Evolutionary conservation across 1,140 invertebrate species (phyloP).

Genomic region (Drosophila pectinifera): DNA sequence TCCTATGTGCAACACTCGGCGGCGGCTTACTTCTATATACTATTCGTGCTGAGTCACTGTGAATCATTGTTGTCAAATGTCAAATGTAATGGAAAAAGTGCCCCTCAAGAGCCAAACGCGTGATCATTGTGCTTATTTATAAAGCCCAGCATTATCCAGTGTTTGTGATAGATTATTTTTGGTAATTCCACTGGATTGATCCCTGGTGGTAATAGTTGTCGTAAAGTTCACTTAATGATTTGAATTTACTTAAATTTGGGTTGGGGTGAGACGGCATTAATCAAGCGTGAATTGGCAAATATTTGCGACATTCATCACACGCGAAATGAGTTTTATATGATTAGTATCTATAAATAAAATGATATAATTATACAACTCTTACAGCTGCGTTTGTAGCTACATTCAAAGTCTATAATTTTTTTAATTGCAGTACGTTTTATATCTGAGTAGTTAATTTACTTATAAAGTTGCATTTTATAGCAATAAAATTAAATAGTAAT

Average conservation of each 20-base stretch:
- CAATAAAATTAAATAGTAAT: neutral
- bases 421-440: too few species aligned
- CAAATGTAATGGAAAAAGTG: slow-evolving; percentile 46
- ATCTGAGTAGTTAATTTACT: too few species aligned
- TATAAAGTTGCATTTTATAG: too few species aligned
- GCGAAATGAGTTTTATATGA: neutral
- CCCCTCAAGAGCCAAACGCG: slow-evolving; percentile 21
- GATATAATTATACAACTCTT: neutral
- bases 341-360: slow-evolving; percentile 5
- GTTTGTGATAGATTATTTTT: slow-evolving; percentile 15
- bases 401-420: too few species aligned
- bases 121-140: slow-evolving; percentile 20
- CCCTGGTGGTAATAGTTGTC: neutral
- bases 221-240: slow-evolving; percentile 2
- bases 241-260: slow-evolving; percentile 1
- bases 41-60: slow-evolving; percentile 57
- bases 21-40: slow-evolving; percentile 40
- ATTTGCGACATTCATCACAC: slow-evolving; percentile 4
- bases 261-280: slow-evolving; percentile 4
- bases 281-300: slow-evolving; percentile 13
- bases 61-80: slow-evolving; percentile 60
- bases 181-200: slow-evolving; percentile 20
- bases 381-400: neutral
- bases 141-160: slow-evolving; percentile 7
- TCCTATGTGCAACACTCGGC: slow-evolving; percentile 55